These are phyloP conservation scores for Sycophaga agraensis DNA, from an alignment of 1,140 invertebrate genomes.

Conservation along the genomic window DNA sequence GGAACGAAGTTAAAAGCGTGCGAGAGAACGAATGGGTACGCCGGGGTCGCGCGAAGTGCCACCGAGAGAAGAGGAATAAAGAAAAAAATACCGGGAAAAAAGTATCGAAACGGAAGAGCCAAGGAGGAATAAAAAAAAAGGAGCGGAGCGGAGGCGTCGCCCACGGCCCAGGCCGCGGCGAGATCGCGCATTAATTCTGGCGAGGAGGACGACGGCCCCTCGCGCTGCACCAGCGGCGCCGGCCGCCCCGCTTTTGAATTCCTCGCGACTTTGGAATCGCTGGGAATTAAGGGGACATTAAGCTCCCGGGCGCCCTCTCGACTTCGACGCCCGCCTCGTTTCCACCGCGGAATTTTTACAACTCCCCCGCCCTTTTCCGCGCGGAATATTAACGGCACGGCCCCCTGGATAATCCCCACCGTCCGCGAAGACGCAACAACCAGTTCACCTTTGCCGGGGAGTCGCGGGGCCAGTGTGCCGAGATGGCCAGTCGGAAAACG, in stretches of 20 bases:
- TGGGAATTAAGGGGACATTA: background rate
- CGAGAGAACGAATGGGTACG: background rate
- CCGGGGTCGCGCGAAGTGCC: constrained; percentile 3
- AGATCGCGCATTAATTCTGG: constrained; percentile 19
- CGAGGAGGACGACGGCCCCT: background rate
- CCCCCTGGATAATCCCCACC: too few relatives aligned
- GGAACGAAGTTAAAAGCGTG: constrained; percentile 28
- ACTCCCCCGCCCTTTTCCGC: too few relatives aligned
- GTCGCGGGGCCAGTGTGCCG: too few relatives aligned
- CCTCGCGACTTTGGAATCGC: background rate
- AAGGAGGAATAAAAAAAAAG: constrained; percentile 22
- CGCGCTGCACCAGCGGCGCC: background rate
- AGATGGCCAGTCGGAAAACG: background rate
- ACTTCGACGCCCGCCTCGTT: too few relatives aligned
- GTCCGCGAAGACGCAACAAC: too few relatives aligned
- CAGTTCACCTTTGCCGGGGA: too few relatives aligned
- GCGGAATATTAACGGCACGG: too few relatives aligned
- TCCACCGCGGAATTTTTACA: too few relatives aligned
- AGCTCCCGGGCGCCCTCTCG: background rate
- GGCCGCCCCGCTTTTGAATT: background rate
- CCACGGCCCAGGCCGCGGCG: background rate
- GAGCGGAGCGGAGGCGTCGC: too few relatives aligned
- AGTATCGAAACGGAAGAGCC: background rate
- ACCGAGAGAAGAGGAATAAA: too few relatives aligned
- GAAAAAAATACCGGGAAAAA: too few relatives aligned